Base-by-base conservation (phyloP, 2,888 invertebrate genomes). In the Polydrusus tereticollis region DNA sequence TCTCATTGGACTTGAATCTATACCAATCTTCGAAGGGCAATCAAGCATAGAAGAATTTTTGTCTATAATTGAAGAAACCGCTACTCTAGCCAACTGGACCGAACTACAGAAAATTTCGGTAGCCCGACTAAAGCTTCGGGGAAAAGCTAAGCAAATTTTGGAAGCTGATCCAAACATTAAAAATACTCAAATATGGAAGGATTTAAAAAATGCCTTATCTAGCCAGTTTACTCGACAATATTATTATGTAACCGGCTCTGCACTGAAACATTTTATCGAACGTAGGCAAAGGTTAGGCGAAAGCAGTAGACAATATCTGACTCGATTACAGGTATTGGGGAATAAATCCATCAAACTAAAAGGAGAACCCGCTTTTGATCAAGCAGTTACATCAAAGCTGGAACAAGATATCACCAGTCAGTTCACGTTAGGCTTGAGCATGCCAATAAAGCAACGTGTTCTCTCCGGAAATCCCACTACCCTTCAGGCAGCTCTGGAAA, bases 381-480 rank as follows among this genome's bases (percentile, higher is more conserved):
- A 6, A 29, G 10, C 18, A 5, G 7, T 47, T 8, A 2, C 12
- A 18, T 21, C 16, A 18, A 63, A 63, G 12, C 33, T 63, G 20
- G 45, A 41, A 26, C 62, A 62, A 14, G 62, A 62, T 10, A 45
- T 63, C 1, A 47, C 16, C 2, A 63, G 20, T 1, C 26, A 47
- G 41, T 63, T 50, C 21, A 45, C 12, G 1, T 18, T 47, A 21
- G 41, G 60, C 8, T 14, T 60, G n/a, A 1, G 23, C 12, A 60
- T 60, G 41, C 60, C 60, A 5, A 60, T 16, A 8, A 60, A 60
- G n/a, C 60, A 43, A 20, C 7, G 43, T 14, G 41, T 60, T 20
- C 21, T 60, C 2, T 60, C 60, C 3, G 8, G 21, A 41, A 60
- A 60, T 41, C 60, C 60, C 7, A 12, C 7, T 12, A 43, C 38